phyloP scores from a whole-genome alignment of 2,888 invertebrate genomes.

The Eupithecia inturbata region DNA sequence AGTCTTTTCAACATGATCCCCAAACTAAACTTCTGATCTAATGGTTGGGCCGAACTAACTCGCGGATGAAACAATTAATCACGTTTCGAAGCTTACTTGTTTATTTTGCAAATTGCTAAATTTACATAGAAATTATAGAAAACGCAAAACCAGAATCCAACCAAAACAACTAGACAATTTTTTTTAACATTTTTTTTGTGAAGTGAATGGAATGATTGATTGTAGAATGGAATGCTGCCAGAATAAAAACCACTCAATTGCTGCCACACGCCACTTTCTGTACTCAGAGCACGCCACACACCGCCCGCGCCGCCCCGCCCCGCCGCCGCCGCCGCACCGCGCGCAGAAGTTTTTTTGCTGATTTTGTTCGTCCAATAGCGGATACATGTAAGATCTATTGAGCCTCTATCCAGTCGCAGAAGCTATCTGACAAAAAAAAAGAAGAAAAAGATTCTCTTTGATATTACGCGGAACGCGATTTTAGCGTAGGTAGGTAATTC shows the following conservation, averaged over 20 bases:
- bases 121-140: slow-evolving; percentile 4
- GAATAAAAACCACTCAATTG: not conserved
- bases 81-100: not conserved
- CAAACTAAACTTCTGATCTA: slow-evolving; percentile 42
- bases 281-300: too few relatives aligned
- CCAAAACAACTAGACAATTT: slow-evolving; percentile 37
- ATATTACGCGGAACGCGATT: too few relatives aligned
- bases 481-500: too few relatives aligned
- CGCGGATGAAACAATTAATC: not conserved
- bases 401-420: too few relatives aligned
- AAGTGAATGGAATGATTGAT: not conserved
- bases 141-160: slow-evolving; percentile 9
- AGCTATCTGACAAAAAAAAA: too few relatives aligned
- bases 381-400: too few relatives aligned
- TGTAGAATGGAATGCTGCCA: too few relatives aligned
- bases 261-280: not conserved
- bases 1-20: slow-evolving; percentile 59
- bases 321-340: too few relatives aligned
- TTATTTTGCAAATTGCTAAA: not conserved
- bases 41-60: slow-evolving; percentile 11
- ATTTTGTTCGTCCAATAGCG: too few relatives aligned
- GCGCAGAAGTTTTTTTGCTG: too few relatives aligned
- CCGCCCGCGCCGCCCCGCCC: too few relatives aligned
- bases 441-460: too few relatives aligned
- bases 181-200: not conserved